phyloP scores from a whole-genome alignment of 2,113 vertebrate species.

The Dicaeum eximium region DNA sequence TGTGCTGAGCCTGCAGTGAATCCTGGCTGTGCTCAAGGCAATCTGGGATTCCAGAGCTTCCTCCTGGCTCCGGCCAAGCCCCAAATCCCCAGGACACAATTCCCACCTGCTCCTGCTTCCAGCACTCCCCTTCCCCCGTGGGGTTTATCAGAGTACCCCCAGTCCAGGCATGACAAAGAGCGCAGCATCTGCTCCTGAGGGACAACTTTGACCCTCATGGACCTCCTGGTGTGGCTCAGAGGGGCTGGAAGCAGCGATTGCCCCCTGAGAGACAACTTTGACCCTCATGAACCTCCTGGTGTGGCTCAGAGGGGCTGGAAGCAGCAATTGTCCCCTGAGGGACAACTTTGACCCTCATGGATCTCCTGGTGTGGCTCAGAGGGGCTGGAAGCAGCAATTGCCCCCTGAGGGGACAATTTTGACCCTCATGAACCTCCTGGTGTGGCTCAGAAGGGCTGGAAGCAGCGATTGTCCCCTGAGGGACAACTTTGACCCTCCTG shows the following conservation, averaged over 20 bases:
- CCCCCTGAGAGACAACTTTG: too few relatives aligned
- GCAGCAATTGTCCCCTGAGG: too few relatives aligned
- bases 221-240: rapidly evolving
- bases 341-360: background rate
- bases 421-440: rapidly evolving
- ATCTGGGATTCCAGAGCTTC: background rate
- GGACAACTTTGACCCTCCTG: background rate
- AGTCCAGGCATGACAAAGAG: rapidly evolving
- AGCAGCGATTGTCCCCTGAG: too few relatives aligned
- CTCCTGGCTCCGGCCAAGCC: background rate
- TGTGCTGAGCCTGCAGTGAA: background rate
- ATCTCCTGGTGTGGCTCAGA: rapidly evolving
- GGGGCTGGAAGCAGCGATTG: background rate
- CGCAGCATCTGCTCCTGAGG: background rate
- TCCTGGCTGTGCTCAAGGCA: background rate
- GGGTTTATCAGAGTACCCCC: background rate
- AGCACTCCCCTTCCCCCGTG: background rate
- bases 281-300: too few relatives aligned
- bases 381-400: background rate
- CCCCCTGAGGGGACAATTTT: rapidly evolving
- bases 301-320: too few relatives aligned
- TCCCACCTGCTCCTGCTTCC: background rate
- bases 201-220: background rate
- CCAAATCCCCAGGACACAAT: rapidly evolving
- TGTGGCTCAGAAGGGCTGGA: background rate